Evolutionary conservation across 1,140 invertebrate genomes (phyloP).

Genomic region (Tetragonula clypearis): DNA sequence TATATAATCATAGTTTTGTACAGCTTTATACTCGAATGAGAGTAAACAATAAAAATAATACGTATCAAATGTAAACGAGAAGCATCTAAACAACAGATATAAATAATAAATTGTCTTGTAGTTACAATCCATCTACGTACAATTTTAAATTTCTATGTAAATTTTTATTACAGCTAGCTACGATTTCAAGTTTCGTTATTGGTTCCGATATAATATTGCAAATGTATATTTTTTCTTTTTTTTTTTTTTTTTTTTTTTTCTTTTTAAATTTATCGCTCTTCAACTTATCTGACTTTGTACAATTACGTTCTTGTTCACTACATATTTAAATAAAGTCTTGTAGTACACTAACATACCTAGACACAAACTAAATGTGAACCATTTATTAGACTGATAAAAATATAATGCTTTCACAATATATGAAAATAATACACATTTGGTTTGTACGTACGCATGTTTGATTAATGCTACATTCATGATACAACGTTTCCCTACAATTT

Average conservation of each 20-base stretch:
- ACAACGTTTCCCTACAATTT: conserved; percentile 23
- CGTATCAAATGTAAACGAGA: neutral
- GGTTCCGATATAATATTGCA: conserved; percentile 21
- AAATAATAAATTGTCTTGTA: neutral
- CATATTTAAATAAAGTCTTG: conserved; percentile 39
- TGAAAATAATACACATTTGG: conserved; percentile 57
- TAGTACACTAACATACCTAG: conserved; percentile 30
- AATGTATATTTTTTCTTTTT: conserved; percentile 12
- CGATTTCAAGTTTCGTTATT: conserved; percentile 3
- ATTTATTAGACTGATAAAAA: conserved; percentile 40
- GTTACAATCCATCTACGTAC: neutral
- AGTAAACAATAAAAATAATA: neutral
- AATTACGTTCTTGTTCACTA: conserved; percentile 13
- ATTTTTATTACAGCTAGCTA: conserved; percentile 4
- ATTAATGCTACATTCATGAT: conserved; percentile 50
- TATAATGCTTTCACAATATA: conserved; percentile 51
- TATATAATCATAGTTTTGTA: conserved; percentile 42
- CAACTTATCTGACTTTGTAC: conserved; percentile 36
- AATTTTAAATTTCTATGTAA: conserved; percentile 14
- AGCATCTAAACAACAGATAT: neutral
- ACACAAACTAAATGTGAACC: conserved; percentile 34
- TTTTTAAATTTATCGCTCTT: neutral
- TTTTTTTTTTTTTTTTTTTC: conserved; percentile 3
- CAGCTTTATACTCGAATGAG: conserved; percentile 26
- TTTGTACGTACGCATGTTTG: conserved; percentile 54